A percentile compares a stretch with the other conserved stretches of the same genome.
These are phyloP conservation scores for Lamproptera curius DNA, from an alignment of 2,888 invertebrate genomes.

Conservation along the genomic window DNA sequence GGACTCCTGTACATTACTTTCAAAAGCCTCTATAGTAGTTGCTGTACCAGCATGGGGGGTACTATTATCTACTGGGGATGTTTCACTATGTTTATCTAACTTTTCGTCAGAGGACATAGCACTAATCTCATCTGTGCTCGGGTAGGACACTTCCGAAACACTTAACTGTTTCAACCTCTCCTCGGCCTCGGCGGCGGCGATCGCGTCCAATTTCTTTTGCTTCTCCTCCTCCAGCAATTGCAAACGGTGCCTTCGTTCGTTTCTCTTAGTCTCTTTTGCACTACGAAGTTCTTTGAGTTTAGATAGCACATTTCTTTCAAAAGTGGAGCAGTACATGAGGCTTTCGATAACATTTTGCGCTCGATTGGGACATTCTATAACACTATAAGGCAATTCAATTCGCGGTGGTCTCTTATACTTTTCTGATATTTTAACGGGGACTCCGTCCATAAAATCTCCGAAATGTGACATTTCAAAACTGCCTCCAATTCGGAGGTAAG, in stretches of 20 bases:
- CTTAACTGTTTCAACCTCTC: constrained; percentile 77
- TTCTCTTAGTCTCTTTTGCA: constrained; percentile 80
- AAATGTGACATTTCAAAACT: constrained; percentile 70
- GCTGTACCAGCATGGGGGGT: constrained; percentile 36
- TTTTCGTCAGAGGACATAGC: constrained; percentile 73
- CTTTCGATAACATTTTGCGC: constrained; percentile 58
- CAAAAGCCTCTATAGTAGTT: constrained; percentile 28
- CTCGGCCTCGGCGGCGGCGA: constrained; percentile 67
- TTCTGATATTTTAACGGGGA: constrained; percentile 93
- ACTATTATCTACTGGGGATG: constrained; percentile 40
- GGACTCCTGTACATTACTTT: constrained; percentile 41
- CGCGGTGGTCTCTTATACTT: constrained; percentile 88
- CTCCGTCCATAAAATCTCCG: constrained; percentile 86
- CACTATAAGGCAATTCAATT: constrained; percentile 73
- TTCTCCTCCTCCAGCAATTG: constrained; percentile 78
- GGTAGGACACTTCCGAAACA: constrained; percentile 78
- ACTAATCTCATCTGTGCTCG: constrained; percentile 79
- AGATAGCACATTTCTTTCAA: constrained; percentile 84
- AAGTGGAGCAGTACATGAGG: constrained; percentile 80
- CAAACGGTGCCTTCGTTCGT: constrained; percentile 79
- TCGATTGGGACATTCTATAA: constrained; percentile 51
- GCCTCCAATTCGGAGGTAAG: constrained; percentile 38
- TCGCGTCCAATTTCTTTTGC: constrained; percentile 72
- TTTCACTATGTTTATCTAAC: constrained; percentile 57
- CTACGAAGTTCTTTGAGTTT: constrained; percentile 85